phyloP scores from a whole-genome alignment of 2,113 vertebrate species.

The Geococcyx californianus region DNA sequence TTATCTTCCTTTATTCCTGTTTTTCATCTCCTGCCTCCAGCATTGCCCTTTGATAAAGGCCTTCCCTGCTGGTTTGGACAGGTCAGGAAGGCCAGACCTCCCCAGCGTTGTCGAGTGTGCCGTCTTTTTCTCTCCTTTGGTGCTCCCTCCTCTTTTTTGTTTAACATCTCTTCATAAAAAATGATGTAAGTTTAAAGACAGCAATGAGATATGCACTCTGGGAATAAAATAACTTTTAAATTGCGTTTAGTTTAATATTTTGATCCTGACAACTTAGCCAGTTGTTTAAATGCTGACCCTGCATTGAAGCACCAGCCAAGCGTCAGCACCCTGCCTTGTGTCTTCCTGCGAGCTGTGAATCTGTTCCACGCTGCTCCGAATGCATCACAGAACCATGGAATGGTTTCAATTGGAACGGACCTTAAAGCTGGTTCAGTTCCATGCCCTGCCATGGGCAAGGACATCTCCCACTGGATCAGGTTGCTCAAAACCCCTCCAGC shows the following conservation, averaged over 20 bases:
- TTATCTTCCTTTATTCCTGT: neutral
- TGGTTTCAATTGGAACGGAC: too few species aligned
- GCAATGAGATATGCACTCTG: neutral
- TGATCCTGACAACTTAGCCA: neutral
- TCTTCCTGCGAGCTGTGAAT: neutral
- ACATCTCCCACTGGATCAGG: too few species aligned
- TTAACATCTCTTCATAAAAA: neutral
- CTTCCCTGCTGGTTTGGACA: neutral
- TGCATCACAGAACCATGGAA: too few species aligned
- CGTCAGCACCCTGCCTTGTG: neutral
- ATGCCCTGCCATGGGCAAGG: too few species aligned
- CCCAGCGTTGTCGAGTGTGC: neutral
- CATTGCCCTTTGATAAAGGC: neutral
- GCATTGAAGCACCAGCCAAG: neutral
- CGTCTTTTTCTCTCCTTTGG: neutral
- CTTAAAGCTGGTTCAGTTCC: too few species aligned
- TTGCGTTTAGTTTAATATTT: neutral
- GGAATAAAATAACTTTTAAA: neutral
- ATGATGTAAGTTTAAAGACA: neutral
- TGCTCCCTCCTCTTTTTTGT: neutral
- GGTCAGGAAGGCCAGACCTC: neutral
- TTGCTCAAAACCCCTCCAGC: too few species aligned
- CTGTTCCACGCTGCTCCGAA: neutral
- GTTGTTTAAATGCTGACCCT: neutral
- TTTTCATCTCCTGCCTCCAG: neutral